These are phyloP conservation scores for Montifringilla adamsi DNA, from an alignment of 2,113 vertebrate genomes.

Conservation along the genomic window DNA sequence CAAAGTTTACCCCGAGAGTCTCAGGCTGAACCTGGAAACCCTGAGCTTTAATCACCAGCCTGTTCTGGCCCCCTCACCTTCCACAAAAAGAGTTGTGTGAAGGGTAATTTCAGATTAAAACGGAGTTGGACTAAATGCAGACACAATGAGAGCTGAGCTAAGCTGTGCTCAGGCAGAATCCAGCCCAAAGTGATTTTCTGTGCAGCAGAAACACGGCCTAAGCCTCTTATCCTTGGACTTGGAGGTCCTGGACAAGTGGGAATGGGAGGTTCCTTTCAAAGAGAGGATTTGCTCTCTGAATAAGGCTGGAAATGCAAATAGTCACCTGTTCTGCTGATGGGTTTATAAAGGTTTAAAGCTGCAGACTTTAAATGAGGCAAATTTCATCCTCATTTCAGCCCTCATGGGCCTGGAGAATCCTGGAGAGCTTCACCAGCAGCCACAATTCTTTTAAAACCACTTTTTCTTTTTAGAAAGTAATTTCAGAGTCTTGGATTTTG, in stretches of 20 bases:
- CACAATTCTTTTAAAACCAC: neutral
- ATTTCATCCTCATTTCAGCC: neutral
- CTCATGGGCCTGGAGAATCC: neutral
- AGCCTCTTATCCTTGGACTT: slow-evolving; percentile 5
- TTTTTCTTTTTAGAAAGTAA: neutral
- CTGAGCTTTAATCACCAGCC: neutral
- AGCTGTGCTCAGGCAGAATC: neutral
- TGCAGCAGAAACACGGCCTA: neutral
- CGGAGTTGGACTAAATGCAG: neutral
- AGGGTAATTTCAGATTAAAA: neutral
- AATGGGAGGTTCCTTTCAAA: neutral
- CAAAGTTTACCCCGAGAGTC: neutral
- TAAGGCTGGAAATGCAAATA: slow-evolving; percentile 22
- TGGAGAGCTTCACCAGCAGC: neutral
- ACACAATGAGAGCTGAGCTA: neutral
- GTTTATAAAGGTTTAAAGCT: neutral
- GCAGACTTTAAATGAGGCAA: neutral
- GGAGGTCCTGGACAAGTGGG: neutral
- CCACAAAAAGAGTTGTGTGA: neutral
- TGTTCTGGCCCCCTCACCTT: neutral
- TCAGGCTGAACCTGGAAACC: neutral
- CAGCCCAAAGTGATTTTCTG: neutral
- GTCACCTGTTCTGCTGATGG: neutral
- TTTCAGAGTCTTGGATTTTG: neutral
- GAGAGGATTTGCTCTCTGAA: slow-evolving; percentile 32